phyloP scores from a whole-genome alignment of 2,113 vertebrate species.

The Oryctolagus cuniculus region mOryCun1.1 NC_091445.1:95786501-95787000 shows the following conservation, averaged over 20 bases:
- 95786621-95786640: neutral
- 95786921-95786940: neutral
- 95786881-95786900: neutral
- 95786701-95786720: neutral
- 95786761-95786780: neutral
- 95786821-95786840: neutral
- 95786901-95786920: neutral
- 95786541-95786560: neutral
- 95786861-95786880: neutral
- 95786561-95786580: neutral
- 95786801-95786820: too few relatives aligned
- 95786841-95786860: neutral
- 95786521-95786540: neutral
- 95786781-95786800: too few relatives aligned
- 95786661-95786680: neutral
- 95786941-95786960: neutral
- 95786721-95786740: neutral
- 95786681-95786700: neutral
- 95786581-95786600: neutral
- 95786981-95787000: neutral
- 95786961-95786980: neutral
- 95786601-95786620: neutral
- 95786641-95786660: neutral
- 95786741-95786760: neutral
- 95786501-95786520: neutral